A percentile compares a stretch with the other conserved stretches of the same genome.
These are phyloP conservation scores for Cosmorhoe ocellata DNA, from an alignment of 2,888 invertebrate genomes.

Conservation along the genomic window DNA sequence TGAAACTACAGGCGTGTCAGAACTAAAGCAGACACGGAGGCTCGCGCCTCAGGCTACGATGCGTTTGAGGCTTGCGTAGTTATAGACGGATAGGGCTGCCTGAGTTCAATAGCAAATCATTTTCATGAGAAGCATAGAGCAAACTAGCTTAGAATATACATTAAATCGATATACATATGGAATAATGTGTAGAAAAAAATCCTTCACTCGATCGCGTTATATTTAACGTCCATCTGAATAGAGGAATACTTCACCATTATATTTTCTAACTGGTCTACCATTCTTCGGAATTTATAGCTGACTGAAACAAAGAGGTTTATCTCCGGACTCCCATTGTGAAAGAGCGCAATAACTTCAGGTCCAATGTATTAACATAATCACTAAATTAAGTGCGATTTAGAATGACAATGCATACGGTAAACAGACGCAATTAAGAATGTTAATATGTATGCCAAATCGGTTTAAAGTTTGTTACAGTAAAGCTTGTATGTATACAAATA, in stretches of 20 bases:
- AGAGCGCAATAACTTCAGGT: constrained; percentile 6
- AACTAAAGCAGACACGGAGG: constrained; percentile 2
- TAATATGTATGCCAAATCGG: too few relatives aligned
- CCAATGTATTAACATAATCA: constrained; percentile 12
- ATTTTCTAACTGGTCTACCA: constrained; percentile 4
- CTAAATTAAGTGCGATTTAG: constrained; percentile 11
- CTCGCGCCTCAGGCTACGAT: constrained; percentile 8
- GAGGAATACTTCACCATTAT: too few relatives aligned
- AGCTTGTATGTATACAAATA: too few relatives aligned
- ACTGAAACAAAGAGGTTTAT: constrained; percentile 13
- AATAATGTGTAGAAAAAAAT: too few relatives aligned
- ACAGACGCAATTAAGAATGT: not conserved
- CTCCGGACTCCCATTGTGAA: constrained; percentile 6
- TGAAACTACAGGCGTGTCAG: constrained; percentile 6
- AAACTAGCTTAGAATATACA: too few relatives aligned
- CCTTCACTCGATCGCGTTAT: too few relatives aligned
- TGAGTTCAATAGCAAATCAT: too few relatives aligned
- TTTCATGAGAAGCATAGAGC: too few relatives aligned
- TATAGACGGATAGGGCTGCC: constrained; percentile 9
- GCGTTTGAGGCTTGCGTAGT: constrained; percentile 15
- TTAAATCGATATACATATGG: too few relatives aligned
- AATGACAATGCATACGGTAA: constrained; percentile 2
- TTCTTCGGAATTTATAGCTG: constrained; percentile 6
- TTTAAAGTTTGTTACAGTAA: too few relatives aligned
- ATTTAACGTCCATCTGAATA: not conserved